Evolutionary conservation across 2,797 vertebrate genomes (phyloP).

Genomic region (Anniella stebbinsi): DNA sequence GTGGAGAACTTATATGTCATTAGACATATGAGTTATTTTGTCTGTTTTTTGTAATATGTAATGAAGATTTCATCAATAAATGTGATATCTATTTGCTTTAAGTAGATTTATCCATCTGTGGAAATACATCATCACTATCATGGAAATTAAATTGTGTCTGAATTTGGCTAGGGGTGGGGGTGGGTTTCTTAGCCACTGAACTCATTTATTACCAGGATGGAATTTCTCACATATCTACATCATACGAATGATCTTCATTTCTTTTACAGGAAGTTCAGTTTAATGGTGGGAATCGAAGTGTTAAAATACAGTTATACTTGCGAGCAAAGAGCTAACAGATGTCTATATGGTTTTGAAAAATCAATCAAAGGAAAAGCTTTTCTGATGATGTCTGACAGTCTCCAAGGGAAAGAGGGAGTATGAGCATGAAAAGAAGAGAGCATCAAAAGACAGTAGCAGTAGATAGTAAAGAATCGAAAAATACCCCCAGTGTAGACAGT

Average conservation of each 20-base stretch:
- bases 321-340: constrained; percentile 43
- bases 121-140: neutral
- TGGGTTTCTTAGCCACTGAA: neutral
- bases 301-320: constrained; percentile 51
- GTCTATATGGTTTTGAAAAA: constrained; percentile 38
- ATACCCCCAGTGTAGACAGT: neutral
- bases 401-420: constrained; percentile 2
- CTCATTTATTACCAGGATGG: neutral
- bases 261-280: constrained; percentile 39
- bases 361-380: constrained; percentile 40
- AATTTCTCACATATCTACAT: neutral
- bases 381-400: constrained; percentile 18
- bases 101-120: neutral
- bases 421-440: neutral
- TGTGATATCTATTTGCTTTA: neutral
- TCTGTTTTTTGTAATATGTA: neutral
- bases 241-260: constrained; percentile 46
- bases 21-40: neutral
- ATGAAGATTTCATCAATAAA: neutral
- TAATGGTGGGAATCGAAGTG: constrained; percentile 46
- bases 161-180: neutral
- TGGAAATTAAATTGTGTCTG: neutral
- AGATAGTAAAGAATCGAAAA: neutral
- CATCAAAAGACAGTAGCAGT: neutral
- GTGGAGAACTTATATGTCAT: neutral